Base-by-base conservation (phyloP, 1,140 invertebrate genomes). In the Platorchestia sp. region DNA sequence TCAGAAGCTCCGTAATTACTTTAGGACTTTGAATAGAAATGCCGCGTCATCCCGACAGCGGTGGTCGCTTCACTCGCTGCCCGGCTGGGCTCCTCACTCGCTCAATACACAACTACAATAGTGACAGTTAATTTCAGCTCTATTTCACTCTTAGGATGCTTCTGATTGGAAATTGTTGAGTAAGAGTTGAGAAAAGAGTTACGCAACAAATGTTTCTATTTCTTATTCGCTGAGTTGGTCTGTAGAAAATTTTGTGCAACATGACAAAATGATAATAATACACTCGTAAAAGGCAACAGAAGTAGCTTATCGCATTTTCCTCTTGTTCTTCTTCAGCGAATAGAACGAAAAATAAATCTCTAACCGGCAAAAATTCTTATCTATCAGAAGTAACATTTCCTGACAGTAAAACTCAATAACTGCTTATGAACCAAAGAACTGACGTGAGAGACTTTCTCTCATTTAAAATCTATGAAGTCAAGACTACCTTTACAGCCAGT, bases 1-100 rank as follows among this genome's bases (percentile, higher is more conserved):
- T 89, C 87, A 42, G 87, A 41, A 41, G 87, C 27, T 42, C 59
- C 41, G 87, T 89, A 89, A 89, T 89, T 89, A 89, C 87, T 41
- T 36, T 42, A 14, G 87, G 43, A 44, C 87, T 14, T 89, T 89
- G 41, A 42, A 89, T 42, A 89, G 87, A 89, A 89, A 3, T 44
- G 87, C 43, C 41, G 7, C 43, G 87, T 89, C 87, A 89, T 89
- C 87, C 87, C 27, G 27, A 6, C 43, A 44, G 87, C 41, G 5
- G 41, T 42, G 87, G 42, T 42, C 7, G 87, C 41, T 44, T 44
- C 87, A 42, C 36, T 89, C 87, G 87, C 14, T 44, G 7, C 27
- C 36, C 87, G 27, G 41, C 7, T 89, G 7, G 1, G n/a, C 41
- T 42, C 3, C 87, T 44, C 5, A 14, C 41, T 36, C 87, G 36